Conservation (phyloP, 2,797 vertebrate species). For the Clarias platycephalus region DNA sequence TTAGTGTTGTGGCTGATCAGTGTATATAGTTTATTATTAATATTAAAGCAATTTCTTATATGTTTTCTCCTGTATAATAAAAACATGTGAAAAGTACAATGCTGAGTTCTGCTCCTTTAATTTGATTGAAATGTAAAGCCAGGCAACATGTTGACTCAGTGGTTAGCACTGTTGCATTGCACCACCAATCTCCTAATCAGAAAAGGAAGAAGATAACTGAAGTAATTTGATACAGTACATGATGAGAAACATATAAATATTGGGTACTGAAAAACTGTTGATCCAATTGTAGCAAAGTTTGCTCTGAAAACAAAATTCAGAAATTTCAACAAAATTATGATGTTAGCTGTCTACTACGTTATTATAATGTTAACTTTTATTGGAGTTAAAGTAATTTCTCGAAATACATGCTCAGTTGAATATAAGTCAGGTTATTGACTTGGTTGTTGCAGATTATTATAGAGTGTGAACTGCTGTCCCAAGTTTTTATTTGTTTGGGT, state of each 20-base stretch:
- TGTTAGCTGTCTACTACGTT: not conserved
- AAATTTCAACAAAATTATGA: not conserved
- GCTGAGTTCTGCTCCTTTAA: not conserved
- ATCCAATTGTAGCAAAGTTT: not conserved
- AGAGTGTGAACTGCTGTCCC: too few species aligned
- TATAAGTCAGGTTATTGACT: not conserved
- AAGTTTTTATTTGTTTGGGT: too few species aligned
- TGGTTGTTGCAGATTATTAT: not conserved
- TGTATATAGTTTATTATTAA: not conserved
- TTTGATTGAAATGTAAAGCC: not conserved
- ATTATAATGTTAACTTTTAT: not conserved
- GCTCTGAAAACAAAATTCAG: not conserved
- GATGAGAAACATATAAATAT: not conserved
- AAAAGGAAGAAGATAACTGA: not conserved
- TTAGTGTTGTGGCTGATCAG: too few species aligned
- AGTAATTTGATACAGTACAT: not conserved
- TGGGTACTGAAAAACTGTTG: not conserved
- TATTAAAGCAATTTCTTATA: not conserved
- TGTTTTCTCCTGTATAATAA: conserved; percentile 10
- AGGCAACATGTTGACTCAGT: too few species aligned
- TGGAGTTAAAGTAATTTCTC: not conserved
- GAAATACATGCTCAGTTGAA: not conserved
- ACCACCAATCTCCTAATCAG: not conserved
- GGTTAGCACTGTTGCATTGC: too few species aligned
- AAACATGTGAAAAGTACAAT: not conserved